Evolutionary conservation across 2,888 invertebrate species (phyloP), one percentile per base, ranked within the genome.

Genomic region (Drosophila fulvimacula): DNA sequence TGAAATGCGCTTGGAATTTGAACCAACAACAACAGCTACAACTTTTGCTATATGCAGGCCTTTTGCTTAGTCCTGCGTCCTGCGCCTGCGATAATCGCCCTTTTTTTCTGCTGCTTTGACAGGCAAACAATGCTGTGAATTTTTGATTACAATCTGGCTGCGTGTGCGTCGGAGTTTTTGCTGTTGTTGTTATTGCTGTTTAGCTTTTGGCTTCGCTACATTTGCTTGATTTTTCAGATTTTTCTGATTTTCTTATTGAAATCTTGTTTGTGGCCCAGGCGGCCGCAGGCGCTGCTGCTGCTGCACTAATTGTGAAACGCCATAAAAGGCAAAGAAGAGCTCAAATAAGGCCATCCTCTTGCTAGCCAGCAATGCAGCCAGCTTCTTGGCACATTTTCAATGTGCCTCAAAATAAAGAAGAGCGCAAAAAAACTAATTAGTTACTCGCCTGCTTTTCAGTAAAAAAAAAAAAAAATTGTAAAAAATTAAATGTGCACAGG

Each of bases 91-190:
- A 90, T 90, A 89, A 89, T 90, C 89, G 90, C 75, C 63, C 79
- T 72, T 65, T 5, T 5, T 3, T 73, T 65, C 69, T 55, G 68
- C 76, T 78, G 81, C 46, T 83, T 88, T 90, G 89, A 90, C 90
- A 88, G 90, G 80, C 88, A 90, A 89, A 89, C 89, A 89, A 89
- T 89, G 89, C 90, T 89, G 90, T 90, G 90, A 89, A 90, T 90
- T 89, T 88, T 89, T 88, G 89, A 89, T 89, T 90, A 90, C 83
- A 90, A 89, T 89, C 89, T 81, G 83, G 60, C 79, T 80, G 81
- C 79, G 84, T 86, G 87, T 78, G 76, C 73, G 75, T 79, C 76
- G 59, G 61, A 70, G 73, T 73, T 74, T 62, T 55, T 75, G 57
- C 55, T 63, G 62, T 52, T 75, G 58, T 58, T 63, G 60, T 64